These are phyloP conservation scores for Labeo rohita DNA, from an alignment of 2,113 vertebrate species.

Conservation along the genomic window DNA sequence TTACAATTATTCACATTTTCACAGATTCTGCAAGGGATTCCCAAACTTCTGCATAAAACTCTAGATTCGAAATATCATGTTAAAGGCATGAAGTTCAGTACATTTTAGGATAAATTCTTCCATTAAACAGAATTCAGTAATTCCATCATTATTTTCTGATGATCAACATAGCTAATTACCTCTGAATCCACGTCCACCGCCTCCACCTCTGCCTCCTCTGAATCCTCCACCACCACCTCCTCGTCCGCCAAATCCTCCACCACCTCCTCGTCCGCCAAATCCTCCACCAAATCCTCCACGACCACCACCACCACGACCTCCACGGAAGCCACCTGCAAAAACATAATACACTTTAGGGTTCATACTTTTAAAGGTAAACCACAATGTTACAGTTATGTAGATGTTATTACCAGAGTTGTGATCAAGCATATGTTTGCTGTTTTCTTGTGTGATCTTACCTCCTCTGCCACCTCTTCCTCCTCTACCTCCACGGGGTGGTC, in stretches of 20 bases:
- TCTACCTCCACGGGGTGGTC: conserved; percentile 85
- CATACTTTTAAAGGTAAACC: neutral
- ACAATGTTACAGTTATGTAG: neutral
- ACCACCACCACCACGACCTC: conserved; percentile 62
- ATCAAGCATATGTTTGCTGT: neutral
- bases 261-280: neutral
- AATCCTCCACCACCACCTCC: neutral
- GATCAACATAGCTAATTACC: conserved; percentile 69
- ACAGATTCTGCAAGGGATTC: no score
- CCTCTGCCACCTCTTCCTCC: conserved; percentile 83
- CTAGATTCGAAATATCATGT: no score
- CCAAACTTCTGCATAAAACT: no score
- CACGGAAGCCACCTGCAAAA: conserved; percentile 75
- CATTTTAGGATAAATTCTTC: neutral
- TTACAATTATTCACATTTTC: no score
- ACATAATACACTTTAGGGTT: neutral
- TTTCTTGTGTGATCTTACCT: conserved; percentile 56
- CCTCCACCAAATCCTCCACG: conserved; percentile 52
- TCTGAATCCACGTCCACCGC: conserved; percentile 79
- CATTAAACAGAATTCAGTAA: neutral
- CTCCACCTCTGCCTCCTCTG: conserved; percentile 72
- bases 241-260: neutral
- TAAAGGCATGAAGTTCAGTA: no score
- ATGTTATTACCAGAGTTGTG: neutral
- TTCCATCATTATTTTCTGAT: neutral